Percentiles rank a stretch among this genome's conserved stretches.
Conservation (phyloP, 2,888 invertebrate genomes). For the Autographa gamma region DNA sequence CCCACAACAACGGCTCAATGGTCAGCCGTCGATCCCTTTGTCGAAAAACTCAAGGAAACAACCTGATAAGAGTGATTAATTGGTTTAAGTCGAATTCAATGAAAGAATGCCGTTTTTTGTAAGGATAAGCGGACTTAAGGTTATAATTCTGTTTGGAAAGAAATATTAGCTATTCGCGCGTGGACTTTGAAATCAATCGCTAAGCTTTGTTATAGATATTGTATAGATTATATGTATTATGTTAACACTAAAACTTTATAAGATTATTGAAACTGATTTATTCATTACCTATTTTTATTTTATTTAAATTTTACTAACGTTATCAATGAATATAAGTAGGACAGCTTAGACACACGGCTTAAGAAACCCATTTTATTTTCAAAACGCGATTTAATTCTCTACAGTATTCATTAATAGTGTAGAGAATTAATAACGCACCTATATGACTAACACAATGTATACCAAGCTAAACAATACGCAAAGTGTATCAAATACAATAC, state of each 20-base stretch:
- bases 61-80: slow-evolving; percentile 88
- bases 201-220: neutral
- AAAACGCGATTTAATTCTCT: no score
- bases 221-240: no score
- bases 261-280: no score
- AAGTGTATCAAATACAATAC: slow-evolving; percentile 60
- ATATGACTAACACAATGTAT: slow-evolving; percentile 42
- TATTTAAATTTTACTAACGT: no score
- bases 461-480: slow-evolving; percentile 25
- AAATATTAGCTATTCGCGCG: slow-evolving; percentile 23
- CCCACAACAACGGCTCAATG: slow-evolving; percentile 77
- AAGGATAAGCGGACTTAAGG: slow-evolving; percentile 69
- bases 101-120: slow-evolving; percentile 77
- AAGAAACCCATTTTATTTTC: no score
- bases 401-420: no score
- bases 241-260: no score
- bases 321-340: no score
- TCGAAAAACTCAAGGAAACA: slow-evolving; percentile 82
- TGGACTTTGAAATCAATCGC: neutral
- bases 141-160: slow-evolving; percentile 63
- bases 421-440: no score
- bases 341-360: no score
- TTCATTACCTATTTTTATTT: no score
- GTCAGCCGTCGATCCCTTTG: slow-evolving; percentile 77
- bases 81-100: slow-evolving; percentile 87